Base-by-base conservation (phyloP, 1,140 invertebrate genomes). In the Pristionchus pacificus region DNA sequence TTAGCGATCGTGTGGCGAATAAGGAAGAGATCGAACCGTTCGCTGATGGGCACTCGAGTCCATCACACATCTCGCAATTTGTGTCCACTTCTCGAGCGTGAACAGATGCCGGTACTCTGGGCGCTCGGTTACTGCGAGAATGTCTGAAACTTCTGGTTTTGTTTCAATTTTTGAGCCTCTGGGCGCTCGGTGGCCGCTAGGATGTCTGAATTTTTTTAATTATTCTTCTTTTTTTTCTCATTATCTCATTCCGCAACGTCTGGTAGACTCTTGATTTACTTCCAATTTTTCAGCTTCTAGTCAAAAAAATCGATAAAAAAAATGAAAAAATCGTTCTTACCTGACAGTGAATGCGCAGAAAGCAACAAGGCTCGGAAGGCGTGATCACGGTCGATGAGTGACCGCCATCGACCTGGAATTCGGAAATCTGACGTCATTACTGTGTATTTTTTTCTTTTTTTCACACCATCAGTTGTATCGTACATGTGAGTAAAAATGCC, bases 101-200 rank as follows among this genome's bases (percentile, higher is more conserved):
- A 69, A 69, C 24, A 69, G 24, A 65, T 68, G 14, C 10, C 67
- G 67, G 27, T 69, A 69, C 31, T 69, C 67, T 3, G 67, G 67
- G 0, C 67, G 67, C 14, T 32, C 38, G 38, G 38, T 19, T 6
- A 49, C 19, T 49, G 38, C 38, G 24, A 64, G 19, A 6, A 31
- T 28, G 19, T 29, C 62, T 29, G 62, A 28, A 64, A 31, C 28
- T 3, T 3, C 13, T 25, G 62, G 30, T 27, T n/a, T n/a, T n/a
- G 13, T 60, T 6, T 60, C 6, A 25, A 6, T 27, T 60, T 60
- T 60, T 24, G 24, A 10, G 3, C 6, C 6, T 60, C n/a, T 6
- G 24, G 60, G 24, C 29, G 24, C 3, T 60, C 29, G 24, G 28
- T 19, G 19, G 38, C 6, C 38, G 19, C 6, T 6, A 49, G 38